These are phyloP conservation scores for Ondatra zibethicus DNA, from an alignment of 2,113 vertebrate species.

Conservation along the genomic window DNA sequence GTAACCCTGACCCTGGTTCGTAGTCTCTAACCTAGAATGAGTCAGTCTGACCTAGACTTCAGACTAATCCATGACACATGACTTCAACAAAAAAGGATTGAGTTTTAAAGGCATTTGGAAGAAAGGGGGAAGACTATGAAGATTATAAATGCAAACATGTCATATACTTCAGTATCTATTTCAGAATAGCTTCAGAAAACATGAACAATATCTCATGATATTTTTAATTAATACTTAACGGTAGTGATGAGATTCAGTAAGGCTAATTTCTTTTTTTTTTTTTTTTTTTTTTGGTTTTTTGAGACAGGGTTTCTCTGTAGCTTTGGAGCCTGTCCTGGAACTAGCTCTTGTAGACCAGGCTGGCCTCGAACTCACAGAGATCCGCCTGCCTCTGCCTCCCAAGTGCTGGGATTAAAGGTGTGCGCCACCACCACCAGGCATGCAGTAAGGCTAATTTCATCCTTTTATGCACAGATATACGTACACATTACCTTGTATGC, in stretches of 20 bases:
- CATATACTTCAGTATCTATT: background rate
- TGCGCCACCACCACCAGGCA: too few relatives aligned
- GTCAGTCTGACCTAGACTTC: background rate
- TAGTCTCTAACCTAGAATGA: background rate
- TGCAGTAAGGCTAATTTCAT: constrained; percentile 44
- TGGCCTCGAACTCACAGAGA: too few relatives aligned
- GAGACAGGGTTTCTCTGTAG: too few relatives aligned
- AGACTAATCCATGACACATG: background rate
- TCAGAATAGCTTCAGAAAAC: constrained; percentile 47
- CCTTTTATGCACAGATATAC: background rate
- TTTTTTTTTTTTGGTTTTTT: too few relatives aligned
- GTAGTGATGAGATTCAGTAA: constrained; percentile 24
- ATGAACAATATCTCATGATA: background rate
- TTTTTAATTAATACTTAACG: constrained; percentile 45
- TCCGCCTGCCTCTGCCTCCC: too few relatives aligned
- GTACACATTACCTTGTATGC: background rate
- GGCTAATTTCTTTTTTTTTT: constrained; percentile 47
- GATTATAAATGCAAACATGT: constrained; percentile 34
- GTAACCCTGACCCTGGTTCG: background rate
- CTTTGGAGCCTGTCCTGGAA: too few relatives aligned
- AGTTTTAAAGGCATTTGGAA: background rate
- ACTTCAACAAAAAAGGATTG: constrained; percentile 46
- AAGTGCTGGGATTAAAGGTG: too few relatives aligned
- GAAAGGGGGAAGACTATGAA: background rate
- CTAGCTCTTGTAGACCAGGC: too few relatives aligned